Evolutionary conservation across 2,888 invertebrate genomes (phyloP).

Genomic region (Drosophila affinis): DNA sequence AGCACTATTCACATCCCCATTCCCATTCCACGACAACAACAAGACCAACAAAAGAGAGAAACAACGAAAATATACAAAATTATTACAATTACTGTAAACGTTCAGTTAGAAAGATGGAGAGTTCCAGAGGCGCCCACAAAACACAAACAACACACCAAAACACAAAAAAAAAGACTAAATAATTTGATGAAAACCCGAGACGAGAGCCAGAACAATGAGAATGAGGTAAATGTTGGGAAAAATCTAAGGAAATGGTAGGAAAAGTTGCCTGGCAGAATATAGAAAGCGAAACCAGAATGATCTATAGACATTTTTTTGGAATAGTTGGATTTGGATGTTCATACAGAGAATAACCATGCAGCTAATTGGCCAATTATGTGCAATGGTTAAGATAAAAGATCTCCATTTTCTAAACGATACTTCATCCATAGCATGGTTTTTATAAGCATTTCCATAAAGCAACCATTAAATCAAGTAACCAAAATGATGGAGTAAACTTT

Average conservation of each 20-base stretch:
- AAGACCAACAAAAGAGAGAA: slow-evolving; percentile 29
- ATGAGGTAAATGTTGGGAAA: background rate
- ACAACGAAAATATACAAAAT: slow-evolving; percentile 56
- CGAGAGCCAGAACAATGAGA: slow-evolving; percentile 32
- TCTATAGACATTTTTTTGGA: background rate
- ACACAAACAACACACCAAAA: slow-evolving; percentile 13
- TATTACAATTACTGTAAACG: slow-evolving; percentile 76
- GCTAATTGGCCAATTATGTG: background rate
- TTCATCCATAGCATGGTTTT: no score
- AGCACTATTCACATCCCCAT: background rate
- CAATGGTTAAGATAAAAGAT: background rate
- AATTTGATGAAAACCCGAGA: slow-evolving; percentile 25
- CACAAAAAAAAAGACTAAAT: slow-evolving; percentile 31
- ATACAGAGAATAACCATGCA: background rate
- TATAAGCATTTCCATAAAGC: background rate
- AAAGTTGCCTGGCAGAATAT: background rate
- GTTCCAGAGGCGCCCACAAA: slow-evolving; percentile 38
- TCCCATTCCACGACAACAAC: slow-evolving; percentile 21
- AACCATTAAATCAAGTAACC: background rate
- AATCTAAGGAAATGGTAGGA: background rate
- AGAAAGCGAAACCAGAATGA: slow-evolving; percentile 26
- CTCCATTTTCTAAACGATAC: background rate
- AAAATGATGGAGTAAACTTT: background rate
- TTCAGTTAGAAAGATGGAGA: slow-evolving; percentile 26
- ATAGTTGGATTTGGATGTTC: background rate